Evolutionary conservation across 53 echinoderm and acorn worm species (phyloP), one percentile per base, ranked within the genome.

Genomic region (Astropecten irregularis): DNA sequence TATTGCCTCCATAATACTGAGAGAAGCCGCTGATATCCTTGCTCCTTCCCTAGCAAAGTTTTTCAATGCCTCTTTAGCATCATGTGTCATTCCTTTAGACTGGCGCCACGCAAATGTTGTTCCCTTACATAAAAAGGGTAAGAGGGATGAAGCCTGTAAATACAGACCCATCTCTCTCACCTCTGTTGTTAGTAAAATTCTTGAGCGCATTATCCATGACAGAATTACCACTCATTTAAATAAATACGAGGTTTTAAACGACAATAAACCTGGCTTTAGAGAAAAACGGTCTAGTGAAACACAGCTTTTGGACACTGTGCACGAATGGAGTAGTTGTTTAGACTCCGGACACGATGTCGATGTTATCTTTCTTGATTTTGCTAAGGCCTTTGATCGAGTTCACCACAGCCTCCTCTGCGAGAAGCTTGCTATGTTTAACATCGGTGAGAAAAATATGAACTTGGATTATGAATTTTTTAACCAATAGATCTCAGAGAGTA

Each of bases 191-290:
- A 54, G 46, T 14, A 71, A 84, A 56, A 23, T 56, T 7, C 46
- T 53, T 4, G 71, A 71, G 31, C 57, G 49, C n/a, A 56, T 84
- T 14, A 44, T 84, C 11, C 32, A 19, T 10, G 9, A 27, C 4
- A 27, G 54, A 10, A 48, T 85, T 8, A 85, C 54, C 37, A 27
- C 18, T 28, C 85, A 85, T 25, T 73, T 69, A n/a, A 51, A 85
- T 34, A 23, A 60, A 10, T 19, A 73, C 49, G 9, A 15, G 19
- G 46, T 85, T 18, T 73, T 85, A 2, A 30, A 38, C 2, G 52
- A 85, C 25, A 51, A 51, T 51, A 73, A 85, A 33, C 64, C 60
- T 48, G 85, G 85, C 33, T 73, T 85, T 25, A 53, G 85, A 71
- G 22, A 34, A 21, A 53, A 53, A 31, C 49, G 34, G 14, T 72